Base-by-base conservation (phyloP, 92 coral and sea anemone genomes). In the Phenganax stokvisi region DNA sequence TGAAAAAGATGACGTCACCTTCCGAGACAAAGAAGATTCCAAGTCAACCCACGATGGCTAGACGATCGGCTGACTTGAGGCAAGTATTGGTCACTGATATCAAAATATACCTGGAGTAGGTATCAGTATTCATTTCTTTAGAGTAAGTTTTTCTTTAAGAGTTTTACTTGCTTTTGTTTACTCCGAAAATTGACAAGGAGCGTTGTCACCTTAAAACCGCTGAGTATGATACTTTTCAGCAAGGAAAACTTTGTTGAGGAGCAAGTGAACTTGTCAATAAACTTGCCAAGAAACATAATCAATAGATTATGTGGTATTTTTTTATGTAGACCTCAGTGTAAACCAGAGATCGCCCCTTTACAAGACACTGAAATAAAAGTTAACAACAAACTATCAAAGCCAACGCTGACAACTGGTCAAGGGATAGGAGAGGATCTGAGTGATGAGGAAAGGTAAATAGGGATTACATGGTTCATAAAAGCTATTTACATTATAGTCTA, bases 1-100 rank as follows among this genome's bases (percentile, higher is more conserved):
- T 63, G 44, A 62, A 30, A 59, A 51, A 62, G 8, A 47, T 17
- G 73, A 77, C 71, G 30, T 59, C 71, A 47, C 81, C 81, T 31
- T 70, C n/a, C 0, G 81, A 16, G 31, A 31, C 27, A n/a, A 53
- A 53, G n/a, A 31, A 13, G 37, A 12, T 51, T 61, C 53, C 62
- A 6, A 29, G 17, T 15, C 52, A 60, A 31, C 71, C 81, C 15
- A 64, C 66, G 25, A 77, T 79, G 67, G 74, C 16, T 3, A 63
- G 74, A 79, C 51, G 70, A 12, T 61, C 64, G 15, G 81, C 81
- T 29, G 69, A 76, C 57, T 58, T 76, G 70, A 31, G 70, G 81
- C 54, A 29, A 31, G 81, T 76, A 0, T 51, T 8, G 53, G 51
- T 69, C 31, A 65, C 71, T 59, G 15, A 20, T 59, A 1, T 59